Conservation (phyloP, 2,797 vertebrate genomes). For the Anguilla megastoma region DNA sequence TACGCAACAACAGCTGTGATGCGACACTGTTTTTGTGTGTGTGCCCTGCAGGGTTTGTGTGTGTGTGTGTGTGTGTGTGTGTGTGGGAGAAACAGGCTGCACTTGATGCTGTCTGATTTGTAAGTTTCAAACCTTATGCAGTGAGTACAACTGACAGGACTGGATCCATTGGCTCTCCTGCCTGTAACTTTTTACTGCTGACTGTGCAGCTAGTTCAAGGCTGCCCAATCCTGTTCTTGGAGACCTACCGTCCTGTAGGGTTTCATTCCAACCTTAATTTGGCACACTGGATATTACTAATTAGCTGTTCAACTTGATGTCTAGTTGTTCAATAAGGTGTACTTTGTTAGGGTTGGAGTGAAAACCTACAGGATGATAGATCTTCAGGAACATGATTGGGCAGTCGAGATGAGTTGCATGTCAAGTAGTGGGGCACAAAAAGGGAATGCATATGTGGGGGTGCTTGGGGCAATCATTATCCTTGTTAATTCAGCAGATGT, state of each 20-base stretch:
- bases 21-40: background rate
- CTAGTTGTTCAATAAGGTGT: background rate
- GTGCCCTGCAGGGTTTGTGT: background rate
- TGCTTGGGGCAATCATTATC: background rate
- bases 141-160: background rate
- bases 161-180: background rate
- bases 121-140: background rate
- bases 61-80: background rate
- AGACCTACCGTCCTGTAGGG: background rate
- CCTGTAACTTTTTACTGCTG: background rate
- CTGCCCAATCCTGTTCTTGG: background rate
- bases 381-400: background rate
- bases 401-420: background rate
- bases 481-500: constrained; percentile 19
- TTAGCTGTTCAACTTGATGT: background rate
- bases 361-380: background rate
- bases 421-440: background rate
- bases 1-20: background rate
- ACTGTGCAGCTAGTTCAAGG: background rate
- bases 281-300: background rate
- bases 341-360: background rate
- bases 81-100: background rate
- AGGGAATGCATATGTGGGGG: background rate
- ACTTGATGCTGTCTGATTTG: background rate
- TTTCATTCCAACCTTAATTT: background rate